Evolutionary conservation across 2,113 vertebrate genomes (phyloP), one percentile per base, ranked within the genome.

Genomic region (Oenanthe oenanthe): DNA sequence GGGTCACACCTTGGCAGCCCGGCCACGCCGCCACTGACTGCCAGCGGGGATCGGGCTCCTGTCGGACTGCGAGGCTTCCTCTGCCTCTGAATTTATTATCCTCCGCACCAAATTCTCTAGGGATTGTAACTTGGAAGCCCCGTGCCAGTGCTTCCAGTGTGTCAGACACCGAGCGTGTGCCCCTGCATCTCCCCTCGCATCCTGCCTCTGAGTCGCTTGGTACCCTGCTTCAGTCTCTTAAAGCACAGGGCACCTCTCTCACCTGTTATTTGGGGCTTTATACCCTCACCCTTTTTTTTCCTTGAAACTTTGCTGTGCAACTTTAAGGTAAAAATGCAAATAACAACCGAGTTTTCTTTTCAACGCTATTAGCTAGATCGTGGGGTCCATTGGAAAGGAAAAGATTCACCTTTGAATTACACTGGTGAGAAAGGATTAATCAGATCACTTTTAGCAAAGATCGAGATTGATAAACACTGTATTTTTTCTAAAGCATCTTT

Each of bases 71-170:
- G 32, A 43, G 17, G 0, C 16, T 36, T 14, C 29, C 1, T 29
- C 43, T 28, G 21, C 57, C 71, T 38, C 15, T 28, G 3, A 7
- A 0, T 9, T 40, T 4, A 1, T 24, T 7, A 3, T 17, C 29
- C 36, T 17, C 28, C 10, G n/a, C 22, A 10, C 25, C 66, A 17
- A 2, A 29, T 18, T 21, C 82, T 28, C 24, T 3, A 31, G 24
- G 51, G 40, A 16, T 0, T 4, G 0, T 16, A 9, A 17, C 25
- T 36, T 25, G 62, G 19, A 3, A n/a, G 15, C 17, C 34, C 43
- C 2, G 2, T 29, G 6, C 25, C 43, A 3, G 38, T 17, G 65
- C 24, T 50, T 47, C 12, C 17, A 9, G 48, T 24, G 2, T 21
- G n/a, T 11, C 42, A 8, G 29, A 50, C 78, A 19, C 19, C 19